Evolutionary conservation across 2,888 invertebrate genomes (phyloP).

Genomic region (Eremobia ochroleuca): DNA sequence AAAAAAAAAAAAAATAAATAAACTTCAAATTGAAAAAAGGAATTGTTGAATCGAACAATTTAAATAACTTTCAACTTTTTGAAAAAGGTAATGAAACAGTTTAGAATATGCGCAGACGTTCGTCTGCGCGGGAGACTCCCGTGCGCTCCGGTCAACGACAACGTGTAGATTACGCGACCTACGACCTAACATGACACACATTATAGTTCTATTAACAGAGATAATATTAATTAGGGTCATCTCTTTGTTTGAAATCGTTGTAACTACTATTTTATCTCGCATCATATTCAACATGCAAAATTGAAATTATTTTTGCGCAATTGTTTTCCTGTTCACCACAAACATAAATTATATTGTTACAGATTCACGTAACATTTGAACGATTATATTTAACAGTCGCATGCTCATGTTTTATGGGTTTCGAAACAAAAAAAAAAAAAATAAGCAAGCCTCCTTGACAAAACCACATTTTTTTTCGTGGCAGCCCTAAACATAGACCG

Average conservation of each 20-base stretch:
- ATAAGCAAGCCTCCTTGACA: too few species aligned
- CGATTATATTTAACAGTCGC: not conserved
- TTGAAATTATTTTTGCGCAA: conserved; percentile 1
- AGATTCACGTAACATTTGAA: not conserved
- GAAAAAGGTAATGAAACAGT: not conserved
- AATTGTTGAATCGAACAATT: conserved; percentile 9
- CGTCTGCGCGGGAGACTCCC: conserved; percentile 63
- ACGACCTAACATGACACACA: conserved; percentile 81
- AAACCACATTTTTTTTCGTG: conserved; percentile 3
- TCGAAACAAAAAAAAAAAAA: not conserved
- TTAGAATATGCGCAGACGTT: conserved; percentile 30
- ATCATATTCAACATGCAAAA: conserved; percentile 12
- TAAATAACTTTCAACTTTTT: conserved; percentile 34
- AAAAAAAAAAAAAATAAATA: conserved; percentile 7
- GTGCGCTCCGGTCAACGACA: conserved; percentile 75
- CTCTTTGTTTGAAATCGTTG: conserved; percentile 71
- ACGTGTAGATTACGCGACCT: conserved; percentile 83
- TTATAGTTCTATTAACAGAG: conserved; percentile 86
- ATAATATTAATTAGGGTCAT: conserved; percentile 83
- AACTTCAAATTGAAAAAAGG: conserved; percentile 34
- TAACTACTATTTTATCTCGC: conserved; percentile 26
- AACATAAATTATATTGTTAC: not conserved
- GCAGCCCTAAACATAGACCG: conserved; percentile 78
- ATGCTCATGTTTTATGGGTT: not conserved
- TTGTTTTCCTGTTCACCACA: conserved; percentile 2